phyloP scores from a whole-genome alignment of 2,888 invertebrate species.

The Yponomeuta sedellus region DNA sequence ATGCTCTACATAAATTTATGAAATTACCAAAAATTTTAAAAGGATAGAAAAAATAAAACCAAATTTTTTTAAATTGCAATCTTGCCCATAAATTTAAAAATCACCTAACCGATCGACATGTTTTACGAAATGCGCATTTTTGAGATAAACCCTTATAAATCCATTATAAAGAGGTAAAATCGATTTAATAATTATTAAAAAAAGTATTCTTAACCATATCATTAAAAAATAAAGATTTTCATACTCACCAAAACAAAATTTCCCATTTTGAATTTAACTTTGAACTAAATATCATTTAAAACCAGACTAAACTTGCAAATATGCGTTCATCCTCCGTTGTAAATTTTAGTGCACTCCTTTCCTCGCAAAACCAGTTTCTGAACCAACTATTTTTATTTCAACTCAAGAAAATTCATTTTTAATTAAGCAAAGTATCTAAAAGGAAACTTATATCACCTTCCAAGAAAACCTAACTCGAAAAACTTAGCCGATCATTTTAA shows the following conservation, averaged over 20 bases:
- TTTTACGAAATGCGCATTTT: too few species aligned
- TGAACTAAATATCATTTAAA: not conserved
- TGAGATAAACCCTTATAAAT: too few species aligned
- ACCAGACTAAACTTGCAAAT: not conserved
- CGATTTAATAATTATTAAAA: too few species aligned
- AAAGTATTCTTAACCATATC: too few species aligned
- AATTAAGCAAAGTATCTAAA: not conserved
- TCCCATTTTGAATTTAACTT: conserved; percentile 27
- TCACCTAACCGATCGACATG: too few species aligned
- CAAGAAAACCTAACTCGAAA: not conserved
- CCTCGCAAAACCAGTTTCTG: conserved; percentile 34
- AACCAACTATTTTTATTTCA: not conserved
- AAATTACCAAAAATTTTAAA: too few species aligned
- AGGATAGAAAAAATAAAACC: too few species aligned
- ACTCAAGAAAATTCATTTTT: not conserved
- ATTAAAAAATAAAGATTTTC: too few species aligned
- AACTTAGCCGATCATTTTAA: not conserved
- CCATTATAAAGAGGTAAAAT: too few species aligned
- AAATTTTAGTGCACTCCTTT: conserved; percentile 32
- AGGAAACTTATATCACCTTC: not conserved
- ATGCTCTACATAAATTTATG: too few species aligned
- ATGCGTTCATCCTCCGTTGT: conserved; percentile 44
- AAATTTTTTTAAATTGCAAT: too few species aligned
- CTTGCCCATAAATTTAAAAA: too few species aligned
- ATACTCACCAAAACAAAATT: conserved; percentile 32